Evolutionary conservation across 2,113 vertebrate genomes (phyloP), one percentile per base, ranked within the genome.

Genomic region (Fulmarus glacialis): DNA sequence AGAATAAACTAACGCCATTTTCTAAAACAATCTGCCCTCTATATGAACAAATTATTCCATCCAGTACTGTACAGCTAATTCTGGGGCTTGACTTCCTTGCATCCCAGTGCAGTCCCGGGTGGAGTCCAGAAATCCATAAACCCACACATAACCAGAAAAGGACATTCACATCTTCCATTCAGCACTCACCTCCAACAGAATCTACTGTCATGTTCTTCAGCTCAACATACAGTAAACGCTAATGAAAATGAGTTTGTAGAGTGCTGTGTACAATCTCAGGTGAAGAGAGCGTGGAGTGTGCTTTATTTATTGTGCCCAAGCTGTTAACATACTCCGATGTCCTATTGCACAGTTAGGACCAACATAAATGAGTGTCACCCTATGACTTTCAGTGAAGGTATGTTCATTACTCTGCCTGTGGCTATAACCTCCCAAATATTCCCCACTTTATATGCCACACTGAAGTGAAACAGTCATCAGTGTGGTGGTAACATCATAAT

Each of bases 51-150:
- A 66, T 38, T 75, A 79, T 56, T 93, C 48, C 36, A n/a, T 34
- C 36, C 52, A 89, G 11, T 67, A 43, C 53, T 36, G 60, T 42
- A 50, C n/a, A 64, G 13, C 23, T 90, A 68, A 80, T 60, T 83
- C 71, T 83, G 36, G 40, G 50, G 11, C 17, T 81, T 93, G 36
- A 23, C 16, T 82, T 93, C 26, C 34, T 82, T n/a, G 63, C 9
- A 2, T 82, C 27, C 19, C 12, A 59, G 24, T 66, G 17, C 0
- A 0, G 14, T 74, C 29, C 23, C 0, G 0, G 7, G 11, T 63
- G 27, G 30, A 82, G 20, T 68, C 85, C 52, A 90, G 62, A 73
- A 72, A 64, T 36, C 48, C 12, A 2, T 60, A 82, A 58, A 20
- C 12, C 11, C 38, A 52, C 22, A 8, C 17, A 42, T 43, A n/a